Conservation (phyloP, 2,888 invertebrate species). For the Penaeus monodon region DNA sequence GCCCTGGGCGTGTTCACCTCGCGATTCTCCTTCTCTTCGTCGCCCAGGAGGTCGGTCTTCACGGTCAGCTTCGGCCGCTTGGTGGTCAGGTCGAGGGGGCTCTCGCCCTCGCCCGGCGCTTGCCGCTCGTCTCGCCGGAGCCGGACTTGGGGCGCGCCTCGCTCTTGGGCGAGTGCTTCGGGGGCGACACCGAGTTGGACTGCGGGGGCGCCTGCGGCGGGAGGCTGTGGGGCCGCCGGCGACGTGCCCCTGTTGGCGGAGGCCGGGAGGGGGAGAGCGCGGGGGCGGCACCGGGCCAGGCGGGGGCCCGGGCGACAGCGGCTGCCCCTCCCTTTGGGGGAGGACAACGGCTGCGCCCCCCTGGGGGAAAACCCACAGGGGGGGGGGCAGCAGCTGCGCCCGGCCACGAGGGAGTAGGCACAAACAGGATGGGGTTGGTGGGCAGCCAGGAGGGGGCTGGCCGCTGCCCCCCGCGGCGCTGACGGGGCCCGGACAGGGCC, state of each 20-base stretch:
- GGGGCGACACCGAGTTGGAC: slow-evolving; percentile 59
- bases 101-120: slow-evolving; percentile 65
- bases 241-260: slow-evolving; percentile 69
- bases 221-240: slow-evolving; percentile 68
- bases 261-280: slow-evolving; percentile 72
- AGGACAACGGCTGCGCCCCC: slow-evolving; percentile 88
- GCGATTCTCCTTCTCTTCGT: slow-evolving; percentile 64
- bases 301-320: slow-evolving; percentile 75
- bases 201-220: slow-evolving; percentile 66
- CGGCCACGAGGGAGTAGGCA: slow-evolving; percentile 88
- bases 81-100: slow-evolving; percentile 62
- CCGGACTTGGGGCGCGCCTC: slow-evolving; percentile 51
- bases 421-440: slow-evolving; percentile 90
- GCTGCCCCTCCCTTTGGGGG: slow-evolving; percentile 87
- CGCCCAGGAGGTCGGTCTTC: slow-evolving; percentile 61
- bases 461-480: slow-evolving; percentile 66
- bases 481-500: slow-evolving; percentile 61
- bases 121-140: slow-evolving; percentile 47
- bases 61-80: slow-evolving; percentile 61
- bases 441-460: slow-evolving; percentile 90
- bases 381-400: slow-evolving; percentile 83
- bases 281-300: slow-evolving; percentile 70
- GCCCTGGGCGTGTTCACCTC: slow-evolving; percentile 61
- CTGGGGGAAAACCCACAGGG: slow-evolving; percentile 80
- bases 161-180: slow-evolving; percentile 63